Evolutionary conservation across 2,888 invertebrate species (phyloP), one percentile per base, ranked within the genome.

Genomic region (Stratiomys singularior): DNA sequence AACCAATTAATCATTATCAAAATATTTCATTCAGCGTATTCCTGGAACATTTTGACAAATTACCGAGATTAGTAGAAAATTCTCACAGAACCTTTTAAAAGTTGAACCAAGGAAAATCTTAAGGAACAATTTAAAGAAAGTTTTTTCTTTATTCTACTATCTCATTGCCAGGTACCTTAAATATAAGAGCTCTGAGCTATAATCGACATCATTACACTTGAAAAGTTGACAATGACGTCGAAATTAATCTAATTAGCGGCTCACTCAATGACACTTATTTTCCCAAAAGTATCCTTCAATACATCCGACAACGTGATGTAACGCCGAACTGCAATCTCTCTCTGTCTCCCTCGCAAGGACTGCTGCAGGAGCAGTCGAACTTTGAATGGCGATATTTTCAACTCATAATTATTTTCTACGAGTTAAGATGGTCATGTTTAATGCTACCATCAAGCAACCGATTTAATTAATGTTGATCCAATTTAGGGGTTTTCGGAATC

Each of bases 381-480:
- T 52, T 9, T 52, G 15, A 18, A 5, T 52, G 52, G 37, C 9
- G 37, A 37, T 37, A 37, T 37, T 1, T 52, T 15, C 11, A 52
- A 15, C 18, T 25, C 25, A 64, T 47, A 47, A 69, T 69, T 69
- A 69, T 69, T 69, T n/a, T 47, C 69, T 69, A 25, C 46, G 25
- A 46, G 15, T 23, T 25, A 25, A 47, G 27, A 23, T 47, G 69
- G 27, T 25, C 47, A 15, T 13, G 25, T 1, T 69, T 47, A 21
- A 69, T 47, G 44, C 21, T 15, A 47, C 23, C 46, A 69, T 69
- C 69, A 46, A 37, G 37, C 44, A 13, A n/a, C 60, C 58, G 58
- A 74, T 74, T 58, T 60, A 74, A 74, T 74, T 74, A 60, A 74
- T 74, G 74, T 23, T 44, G 58, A 74, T 74, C 74, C 74, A 37